Percentiles rank a stretch among this genome's conserved stretches.
These are phyloP conservation scores for Sericinus montela DNA, from an alignment of 2,888 invertebrate species.

Conservation along the genomic window DNA sequence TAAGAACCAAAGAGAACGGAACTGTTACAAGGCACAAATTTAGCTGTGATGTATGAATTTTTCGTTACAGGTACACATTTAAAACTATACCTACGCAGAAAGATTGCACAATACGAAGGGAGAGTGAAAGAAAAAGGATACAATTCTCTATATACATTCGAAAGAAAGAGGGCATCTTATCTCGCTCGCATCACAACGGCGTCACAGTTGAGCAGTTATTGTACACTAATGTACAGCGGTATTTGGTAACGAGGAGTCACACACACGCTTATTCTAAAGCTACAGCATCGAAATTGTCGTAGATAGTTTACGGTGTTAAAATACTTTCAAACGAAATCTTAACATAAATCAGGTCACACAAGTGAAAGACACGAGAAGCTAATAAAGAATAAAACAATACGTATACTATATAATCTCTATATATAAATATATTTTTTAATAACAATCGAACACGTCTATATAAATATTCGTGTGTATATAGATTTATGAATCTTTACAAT, in stretches of 20 bases:
- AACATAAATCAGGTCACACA: slow-evolving; percentile 78
- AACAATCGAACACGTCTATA: slow-evolving; percentile 12
- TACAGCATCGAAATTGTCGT: slow-evolving; percentile 28
- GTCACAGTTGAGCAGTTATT: slow-evolving; percentile 39
- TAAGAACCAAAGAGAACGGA: slow-evolving; percentile 22
- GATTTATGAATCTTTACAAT: slow-evolving; percentile 29
- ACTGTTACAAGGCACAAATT: slow-evolving; percentile 30
- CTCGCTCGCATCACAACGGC: slow-evolving; percentile 28
- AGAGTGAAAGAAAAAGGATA: slow-evolving; percentile 26
- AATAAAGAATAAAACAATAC: slow-evolving; percentile 28
- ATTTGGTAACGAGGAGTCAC: slow-evolving; percentile 56
- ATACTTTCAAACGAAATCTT: slow-evolving; percentile 55
- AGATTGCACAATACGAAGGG: slow-evolving; percentile 53
- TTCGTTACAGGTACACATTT: slow-evolving; percentile 45
- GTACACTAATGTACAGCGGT: slow-evolving; percentile 47
- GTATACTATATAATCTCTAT: slow-evolving; percentile 23
- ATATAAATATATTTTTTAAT: slow-evolving; percentile 11
- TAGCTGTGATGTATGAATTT: slow-evolving; percentile 40
- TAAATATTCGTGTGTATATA: slow-evolving; percentile 16
- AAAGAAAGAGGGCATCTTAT: slow-evolving; percentile 28
- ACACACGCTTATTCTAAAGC: slow-evolving; percentile 36
- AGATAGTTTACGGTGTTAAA: slow-evolving; percentile 47
- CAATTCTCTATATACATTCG: slow-evolving; percentile 42
- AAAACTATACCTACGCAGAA: slow-evolving; percentile 42
- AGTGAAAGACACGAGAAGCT: slow-evolving; percentile 61